phyloP scores from a whole-genome alignment of 2,888 invertebrate species.

The Prosopocoilus inquinatus region DNA sequence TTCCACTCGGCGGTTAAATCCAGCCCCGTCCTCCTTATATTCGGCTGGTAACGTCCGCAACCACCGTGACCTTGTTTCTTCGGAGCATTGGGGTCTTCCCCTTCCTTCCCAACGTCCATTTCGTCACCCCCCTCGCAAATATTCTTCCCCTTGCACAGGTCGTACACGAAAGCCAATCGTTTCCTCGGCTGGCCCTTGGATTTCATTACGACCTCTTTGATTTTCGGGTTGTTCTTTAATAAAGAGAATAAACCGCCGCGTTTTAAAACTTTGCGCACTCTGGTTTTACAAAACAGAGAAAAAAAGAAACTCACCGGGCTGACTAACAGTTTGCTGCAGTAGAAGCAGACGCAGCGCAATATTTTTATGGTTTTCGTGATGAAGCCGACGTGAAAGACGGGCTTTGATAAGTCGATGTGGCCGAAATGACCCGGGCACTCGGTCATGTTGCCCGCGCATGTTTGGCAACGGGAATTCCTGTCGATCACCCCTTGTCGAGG shows the following conservation, averaged over 20 bases:
- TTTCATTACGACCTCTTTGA: constrained; percentile 92
- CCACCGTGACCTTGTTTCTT: constrained; percentile 84
- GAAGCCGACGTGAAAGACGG: constrained; percentile 98
- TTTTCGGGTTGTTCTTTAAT: constrained; percentile 81
- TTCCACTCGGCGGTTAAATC: constrained; percentile 99
- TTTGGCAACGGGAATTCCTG: constrained; percentile 88
- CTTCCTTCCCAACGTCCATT: constrained; percentile 87
- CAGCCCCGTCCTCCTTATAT: constrained; percentile 82
- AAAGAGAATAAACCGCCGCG: constrained; percentile 17
- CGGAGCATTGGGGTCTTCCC: constrained; percentile 54
- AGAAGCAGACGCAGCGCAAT: constrained; percentile 98
- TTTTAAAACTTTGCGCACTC: neutral
- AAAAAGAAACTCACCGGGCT: constrained; percentile 74
- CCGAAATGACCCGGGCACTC: constrained; percentile 99
- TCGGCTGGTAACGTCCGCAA: constrained; percentile 97
- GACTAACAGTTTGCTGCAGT: constrained; percentile 95
- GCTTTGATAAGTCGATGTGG: constrained; percentile 96
- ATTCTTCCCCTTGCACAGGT: constrained; percentile 95
- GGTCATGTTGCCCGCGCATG: constrained; percentile 96
- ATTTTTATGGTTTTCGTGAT: constrained; percentile 96
- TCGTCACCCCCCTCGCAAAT: constrained; percentile 99
- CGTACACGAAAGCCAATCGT: constrained; percentile 92
- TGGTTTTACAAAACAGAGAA: constrained; percentile 37
- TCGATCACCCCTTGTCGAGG: constrained; percentile 98
- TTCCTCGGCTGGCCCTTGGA: constrained; percentile 96